Base-by-base conservation (phyloP, 2,113 vertebrate genomes). In the Egretta garzetta region DNA sequence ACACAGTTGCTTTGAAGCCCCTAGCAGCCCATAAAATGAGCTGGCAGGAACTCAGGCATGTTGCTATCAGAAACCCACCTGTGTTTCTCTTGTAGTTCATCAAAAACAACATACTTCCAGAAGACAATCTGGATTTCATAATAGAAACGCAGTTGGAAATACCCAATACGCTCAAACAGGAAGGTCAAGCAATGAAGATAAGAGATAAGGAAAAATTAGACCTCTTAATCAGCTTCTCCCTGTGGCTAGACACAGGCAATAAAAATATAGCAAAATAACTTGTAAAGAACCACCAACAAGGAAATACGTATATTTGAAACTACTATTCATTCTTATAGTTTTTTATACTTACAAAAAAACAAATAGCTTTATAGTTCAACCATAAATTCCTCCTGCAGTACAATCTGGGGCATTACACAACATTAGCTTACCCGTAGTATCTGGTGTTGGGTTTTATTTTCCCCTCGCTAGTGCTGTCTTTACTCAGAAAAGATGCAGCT, bases 121-220 rank as follows among this genome's bases (percentile, higher is more conserved):
- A 94, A 91, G 14, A 88, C 28, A 94, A 90, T 81, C 87, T 94
- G 90, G 92, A 93, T 89, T 96, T 95, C 60, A 79, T 95, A 94
- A 90, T 13, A 75, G 39, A 93, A 88, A 91, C 56, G 1, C 68
- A 14, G 64, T 43, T 87, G 67, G 76, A 97, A 96, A 87, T 75
- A 91, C 30, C 56, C 70, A 89, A 15, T 63, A 64, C 26, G 8
- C 66, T 79, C 35, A 74, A 84, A 87, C 68, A 96, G 86, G 96
- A 97, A 95, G 90, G 92, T 96, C 72, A 88, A 86, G 26, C 64
- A 91, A 60, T 39, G 64, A 91, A 96, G 68, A 72, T 71, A 86
- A 55, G 72, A 96, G 96, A 95, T 85, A 87, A 94, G 62, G 39
- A 93, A 79, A 96, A 97, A 84, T 85, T 85, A 90, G 88, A 79